phyloP scores from a whole-genome alignment of 2,113 vertebrate species.

The Cromileptes altivelis region DNA sequence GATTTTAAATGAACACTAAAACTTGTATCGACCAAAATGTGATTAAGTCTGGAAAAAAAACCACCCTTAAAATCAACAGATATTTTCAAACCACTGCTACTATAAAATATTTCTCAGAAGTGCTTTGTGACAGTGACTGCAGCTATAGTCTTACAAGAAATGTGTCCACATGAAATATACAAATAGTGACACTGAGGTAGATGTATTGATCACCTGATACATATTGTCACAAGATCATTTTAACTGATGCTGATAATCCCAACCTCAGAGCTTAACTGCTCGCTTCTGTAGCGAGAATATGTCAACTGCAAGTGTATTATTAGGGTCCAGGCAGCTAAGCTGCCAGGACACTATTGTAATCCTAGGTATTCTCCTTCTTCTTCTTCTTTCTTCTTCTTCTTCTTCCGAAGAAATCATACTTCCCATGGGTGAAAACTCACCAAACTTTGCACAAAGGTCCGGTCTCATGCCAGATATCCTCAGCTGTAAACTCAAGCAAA shows the following conservation, averaged over 20 bases:
- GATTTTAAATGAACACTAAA: no score
- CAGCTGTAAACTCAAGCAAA: no score
- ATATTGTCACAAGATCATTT: conserved; percentile 5
- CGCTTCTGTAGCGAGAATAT: neutral
- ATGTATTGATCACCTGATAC: neutral
- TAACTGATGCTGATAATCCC: conserved; percentile 12
- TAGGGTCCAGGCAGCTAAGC: no score
- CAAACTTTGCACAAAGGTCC: no score
- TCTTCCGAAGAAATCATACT: no score
- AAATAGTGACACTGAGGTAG: neutral
- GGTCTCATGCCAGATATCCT: no score
- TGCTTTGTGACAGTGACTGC: neutral
- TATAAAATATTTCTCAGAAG: neutral
- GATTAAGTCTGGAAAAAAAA: neutral
- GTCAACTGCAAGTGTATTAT: conserved; percentile 27
- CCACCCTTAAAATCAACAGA: neutral
- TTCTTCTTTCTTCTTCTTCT: no score
- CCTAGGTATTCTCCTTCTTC: no score
- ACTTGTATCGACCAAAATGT: neutral
- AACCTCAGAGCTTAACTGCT: conserved; percentile 4
- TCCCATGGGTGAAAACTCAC: no score
- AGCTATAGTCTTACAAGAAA: neutral
- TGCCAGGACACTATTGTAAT: no score
- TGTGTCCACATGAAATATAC: neutral
- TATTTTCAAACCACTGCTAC: neutral